Evolutionary conservation across 2,113 vertebrate genomes (phyloP), one percentile per base, ranked within the genome.

Genomic region (Camelus dromedarius): DNA sequence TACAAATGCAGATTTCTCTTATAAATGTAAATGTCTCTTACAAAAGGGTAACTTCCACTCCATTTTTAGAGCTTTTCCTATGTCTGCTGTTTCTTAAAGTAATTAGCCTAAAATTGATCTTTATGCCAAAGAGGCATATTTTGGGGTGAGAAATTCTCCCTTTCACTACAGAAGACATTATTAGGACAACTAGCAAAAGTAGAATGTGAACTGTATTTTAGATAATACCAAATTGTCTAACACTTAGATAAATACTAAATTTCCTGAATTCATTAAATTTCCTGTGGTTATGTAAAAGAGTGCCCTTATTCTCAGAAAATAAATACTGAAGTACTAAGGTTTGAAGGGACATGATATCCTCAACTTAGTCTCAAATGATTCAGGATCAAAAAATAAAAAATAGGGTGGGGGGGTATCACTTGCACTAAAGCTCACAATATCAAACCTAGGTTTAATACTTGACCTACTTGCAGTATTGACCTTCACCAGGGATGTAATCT

Each of bases 231-330:
- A 88, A 64, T 19, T 54, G 72, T n/a, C 46, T 66, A 77, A 70
- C 22, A 28, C 20, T 52, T 48, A 10, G 14, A 22, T 72, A 77
- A 95, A 95, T 69, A 75, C 70, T 91, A 83, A 87, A 72, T 62
- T 86, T 96, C 66, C 32, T 88, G 56, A 89, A 20, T 92, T 85
- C 6, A 48, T 92, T 73, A 96, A 80, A 22, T 81, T 22, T 35
- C 32, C 80, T 60, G 5, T 52, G 38, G 5, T 83, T 79, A 35
- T 54, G 22, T 87, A 76, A 87, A 35, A 73, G 4, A 95, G 60
- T 26, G 10, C 24, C 12, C 13, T 79, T 91, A 58, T 62, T 77
- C 46, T 87, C 88, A 62, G 60, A 70, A 92, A 84, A 80, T 35
- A 90, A 75, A 66, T 58, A 69, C 8, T 87, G 13, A 91, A 84